A percentile compares a stretch with the other conserved stretches of the same genome.
phyloP scores from a whole-genome alignment of 1,140 invertebrate genomes.

The Camponotus pennsylvanicus region DNA sequence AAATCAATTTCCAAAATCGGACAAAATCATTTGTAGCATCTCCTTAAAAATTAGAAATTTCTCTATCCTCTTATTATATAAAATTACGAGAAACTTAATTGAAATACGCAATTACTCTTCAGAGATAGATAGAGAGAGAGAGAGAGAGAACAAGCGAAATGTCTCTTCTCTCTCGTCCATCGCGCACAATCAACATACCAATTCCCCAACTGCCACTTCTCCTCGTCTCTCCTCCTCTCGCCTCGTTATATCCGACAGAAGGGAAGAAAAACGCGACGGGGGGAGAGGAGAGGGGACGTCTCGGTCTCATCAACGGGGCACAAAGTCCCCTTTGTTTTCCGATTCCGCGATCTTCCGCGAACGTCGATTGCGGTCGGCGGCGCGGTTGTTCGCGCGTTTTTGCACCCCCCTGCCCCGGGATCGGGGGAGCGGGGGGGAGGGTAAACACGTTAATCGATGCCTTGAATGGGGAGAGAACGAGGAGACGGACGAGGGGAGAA shows the following conservation, averaged over 20 bases:
- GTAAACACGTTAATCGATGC: conserved; percentile 72
- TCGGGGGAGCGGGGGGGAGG: conserved; percentile 7
- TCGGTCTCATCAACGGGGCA: conserved; percentile 68
- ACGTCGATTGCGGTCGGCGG: conserved; percentile 49
- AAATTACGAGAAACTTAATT: not conserved
- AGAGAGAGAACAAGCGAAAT: conserved; percentile 15
- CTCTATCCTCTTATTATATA: not conserved
- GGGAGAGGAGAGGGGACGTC: conserved; percentile 44
- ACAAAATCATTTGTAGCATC: not conserved
- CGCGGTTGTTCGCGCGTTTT: conserved; percentile 55
- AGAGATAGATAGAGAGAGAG: no score
- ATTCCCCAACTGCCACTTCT: conserved; percentile 55
- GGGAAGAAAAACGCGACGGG: conserved; percentile 3
- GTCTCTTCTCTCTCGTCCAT: not conserved
- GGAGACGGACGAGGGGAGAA: not conserved
- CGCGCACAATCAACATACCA: conserved; percentile 59
- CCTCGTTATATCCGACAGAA: conserved; percentile 43
- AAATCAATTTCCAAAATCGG: not conserved
- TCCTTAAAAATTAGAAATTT: not conserved
- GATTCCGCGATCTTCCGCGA: conserved; percentile 65
- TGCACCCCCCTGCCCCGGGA: conserved; percentile 49
- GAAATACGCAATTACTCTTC: not conserved
- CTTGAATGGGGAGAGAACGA: conserved; percentile 29
- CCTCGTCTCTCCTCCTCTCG: not conserved
- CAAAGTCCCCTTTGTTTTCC: conserved; percentile 73